Base-by-base conservation (phyloP, 2,113 vertebrate genomes). In the Misgurnus anguillicaudatus region DNA sequence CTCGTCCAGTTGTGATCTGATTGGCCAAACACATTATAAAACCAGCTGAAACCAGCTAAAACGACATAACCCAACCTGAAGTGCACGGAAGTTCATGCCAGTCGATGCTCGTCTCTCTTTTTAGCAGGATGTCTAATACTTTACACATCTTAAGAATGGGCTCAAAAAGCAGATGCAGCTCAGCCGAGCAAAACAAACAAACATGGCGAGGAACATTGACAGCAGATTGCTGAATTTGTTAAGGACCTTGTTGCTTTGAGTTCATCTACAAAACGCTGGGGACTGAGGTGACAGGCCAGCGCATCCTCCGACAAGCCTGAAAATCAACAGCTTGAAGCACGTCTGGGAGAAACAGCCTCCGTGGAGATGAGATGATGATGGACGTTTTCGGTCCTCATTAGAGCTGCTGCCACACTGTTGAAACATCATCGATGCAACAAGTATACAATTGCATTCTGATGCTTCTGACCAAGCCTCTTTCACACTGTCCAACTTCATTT, bases 401-500 rank as follows among this genome's bases (percentile, higher is more conserved):
- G 60, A 66, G 75, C 64, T 48, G 51, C 64, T 78, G 24, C 38
- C 17, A 11, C 47, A n/a, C 71, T 55, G 53, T 31, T 58, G n/a
- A 60, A 31, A 62, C 75, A 64, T 72, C 38, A 9, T 64, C 19
- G 39, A 13, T 42, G 65, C 42, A 63, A 63, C 57, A 55, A 64
- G 36, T 69, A 51, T 4, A 67, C 61, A 13, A 67, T 68, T 16
- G 14, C 2, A 13, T 47, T 61, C 65, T 16, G 58, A 11, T 9
- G 14, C 47, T 31, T 74, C 24, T 5, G 9, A 17, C 51, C 38
- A 36, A 73, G 60, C 70, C 38, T 69, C 55, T 72, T 63, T 38
- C 6, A 45, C 57, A 41, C 75, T 75, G 24, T 81, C 67, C 74
- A 58, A 63, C 79, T 84, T 85, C 80, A 85, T 90, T 85, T 81